Conservation (phyloP, 1,140 invertebrate genomes). For the Acromyrmex heyeri region DNA sequence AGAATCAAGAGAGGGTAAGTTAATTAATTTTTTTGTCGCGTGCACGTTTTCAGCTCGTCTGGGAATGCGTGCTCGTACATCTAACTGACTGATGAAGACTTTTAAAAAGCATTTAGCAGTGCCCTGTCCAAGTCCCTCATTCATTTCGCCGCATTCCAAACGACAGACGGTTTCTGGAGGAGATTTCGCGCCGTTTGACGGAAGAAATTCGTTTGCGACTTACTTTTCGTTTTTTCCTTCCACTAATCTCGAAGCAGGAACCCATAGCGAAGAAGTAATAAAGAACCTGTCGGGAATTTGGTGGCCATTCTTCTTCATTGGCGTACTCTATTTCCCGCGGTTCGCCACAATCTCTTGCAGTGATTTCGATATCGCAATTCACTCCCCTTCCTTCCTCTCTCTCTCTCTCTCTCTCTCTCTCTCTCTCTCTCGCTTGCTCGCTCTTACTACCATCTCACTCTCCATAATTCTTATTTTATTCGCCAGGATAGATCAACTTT, state of each 20-base stretch:
- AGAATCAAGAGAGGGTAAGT: background rate
- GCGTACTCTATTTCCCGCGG: conserved; percentile 76
- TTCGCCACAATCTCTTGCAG: conserved; percentile 70
- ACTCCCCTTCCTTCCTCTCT: conserved; percentile 4
- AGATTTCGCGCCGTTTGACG: conserved; percentile 63
- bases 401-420: background rate
- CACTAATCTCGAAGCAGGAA: conserved; percentile 55
- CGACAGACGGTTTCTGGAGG: conserved; percentile 62
- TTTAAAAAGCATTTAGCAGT: conserved; percentile 57
- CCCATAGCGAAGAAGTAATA: conserved; percentile 71
- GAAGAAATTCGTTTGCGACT: conserved; percentile 70
- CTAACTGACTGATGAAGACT: conserved; percentile 38
- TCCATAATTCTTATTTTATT: conserved; percentile 42
- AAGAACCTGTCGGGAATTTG: conserved; percentile 77
- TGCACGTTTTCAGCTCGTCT: conserved; percentile 12
- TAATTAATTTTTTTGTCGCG: conserved; percentile 56
- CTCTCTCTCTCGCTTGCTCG: background rate
- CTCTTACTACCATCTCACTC: background rate
- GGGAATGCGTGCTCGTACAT: background rate
- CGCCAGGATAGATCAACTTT: conserved; percentile 52
- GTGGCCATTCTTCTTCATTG: conserved; percentile 77
- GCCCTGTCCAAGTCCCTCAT: conserved; percentile 39
- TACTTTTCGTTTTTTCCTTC: conserved; percentile 38
- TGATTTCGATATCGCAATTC: conserved; percentile 61
- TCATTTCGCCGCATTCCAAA: conserved; percentile 50